Base-by-base conservation (phyloP, 2,797 vertebrate genomes). In the Sebastes jordani region DNA sequence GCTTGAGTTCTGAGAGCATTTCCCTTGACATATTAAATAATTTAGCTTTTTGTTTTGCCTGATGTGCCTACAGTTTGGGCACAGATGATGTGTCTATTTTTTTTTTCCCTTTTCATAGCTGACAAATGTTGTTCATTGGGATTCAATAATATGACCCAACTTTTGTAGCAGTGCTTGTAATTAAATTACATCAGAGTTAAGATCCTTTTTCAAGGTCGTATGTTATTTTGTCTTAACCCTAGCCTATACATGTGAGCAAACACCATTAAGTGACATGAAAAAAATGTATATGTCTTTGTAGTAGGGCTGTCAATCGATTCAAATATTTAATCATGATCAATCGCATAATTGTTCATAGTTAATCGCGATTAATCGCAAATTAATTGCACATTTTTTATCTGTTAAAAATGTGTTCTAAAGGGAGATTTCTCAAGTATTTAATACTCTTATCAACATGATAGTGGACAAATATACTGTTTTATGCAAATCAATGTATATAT, bases 41-140 rank as follows among this genome's bases (percentile, higher is more conserved):
- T 82, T 69, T 27, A 69, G 14, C 55, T 66, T 79, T 82, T 76
- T 61, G 34, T 61, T 74, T 64, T 82, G 65, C 84, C 77, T 42
- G 67, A 68, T 78, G 58, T 5, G 5, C 8, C 61, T 65, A 61
- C 55, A 66, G 36, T 73, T 54, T 55, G 29, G 60, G 7, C 56
- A 56, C 2, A 11, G 54, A 36, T 36, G 32, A 85, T 65, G 52
- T 75, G 34, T 54, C 22, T 38, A 1, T 30, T 69, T 55, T 63
- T 60, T 62, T 34, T 42, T 62, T 66, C 36, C 11, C 6, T 18
- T 6, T 13, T 30, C 6, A 23, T 42, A 54, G 54, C 29, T 75
- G n/a, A 74, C 18, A 76, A 65, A 23, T 58, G 25, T 56, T 81
- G 34, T 25, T 69, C 58, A 46, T 78, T 60, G 6, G 2, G 10